These are phyloP conservation scores for Stenodema calcarata DNA, from an alignment of 2,888 invertebrate species.

Conservation along the genomic window DNA sequence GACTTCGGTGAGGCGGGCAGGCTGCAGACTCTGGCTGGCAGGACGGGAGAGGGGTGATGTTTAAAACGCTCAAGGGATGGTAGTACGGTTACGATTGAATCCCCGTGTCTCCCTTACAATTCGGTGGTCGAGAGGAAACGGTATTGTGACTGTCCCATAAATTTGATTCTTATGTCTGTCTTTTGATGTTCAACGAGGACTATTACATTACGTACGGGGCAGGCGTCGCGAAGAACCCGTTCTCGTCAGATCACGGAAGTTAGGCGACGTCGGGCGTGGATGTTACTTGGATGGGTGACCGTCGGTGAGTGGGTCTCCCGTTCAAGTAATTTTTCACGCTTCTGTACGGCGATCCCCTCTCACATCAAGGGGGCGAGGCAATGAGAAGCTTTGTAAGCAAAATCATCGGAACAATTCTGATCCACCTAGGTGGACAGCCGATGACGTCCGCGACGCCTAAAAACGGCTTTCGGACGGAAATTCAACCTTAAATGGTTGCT, in stretches of 20 bases:
- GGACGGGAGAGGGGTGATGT: background rate
- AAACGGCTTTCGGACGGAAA: no score
- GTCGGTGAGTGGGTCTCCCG: no score
- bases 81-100: slow-evolving; percentile 8
- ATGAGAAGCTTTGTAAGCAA: no score
- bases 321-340: no score
- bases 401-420: no score
- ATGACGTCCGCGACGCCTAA: no score
- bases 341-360: no score
- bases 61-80: slow-evolving; percentile 28
- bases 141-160: background rate
- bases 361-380: no score
- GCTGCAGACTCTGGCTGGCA: background rate
- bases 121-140: background rate
- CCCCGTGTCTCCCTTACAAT: background rate
- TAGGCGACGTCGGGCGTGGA: no score
- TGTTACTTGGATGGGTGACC: no score
- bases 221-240: background rate
- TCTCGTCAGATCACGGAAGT: background rate
- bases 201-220: background rate
- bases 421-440: no score
- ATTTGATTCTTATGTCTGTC: background rate
- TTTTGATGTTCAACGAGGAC: background rate
- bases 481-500: no score
- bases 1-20: background rate